Evolutionary conservation across 2,113 vertebrate species (phyloP).

Genomic region (Psettodes erumei): DNA sequence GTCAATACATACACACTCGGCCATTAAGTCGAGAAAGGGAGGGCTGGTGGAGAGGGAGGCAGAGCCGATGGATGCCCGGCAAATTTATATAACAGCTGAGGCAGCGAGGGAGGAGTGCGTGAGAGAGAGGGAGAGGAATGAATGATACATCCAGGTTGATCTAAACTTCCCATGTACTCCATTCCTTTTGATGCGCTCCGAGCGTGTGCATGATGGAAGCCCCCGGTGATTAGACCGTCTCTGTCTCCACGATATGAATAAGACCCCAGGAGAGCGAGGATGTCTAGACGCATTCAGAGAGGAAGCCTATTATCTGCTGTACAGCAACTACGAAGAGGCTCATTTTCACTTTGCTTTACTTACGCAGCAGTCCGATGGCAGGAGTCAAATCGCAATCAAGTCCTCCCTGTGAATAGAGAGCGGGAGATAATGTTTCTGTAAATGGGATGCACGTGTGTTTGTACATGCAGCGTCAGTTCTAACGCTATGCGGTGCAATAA

Average conservation of each 20-base stretch:
- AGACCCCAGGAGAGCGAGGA: constrained; percentile 56
- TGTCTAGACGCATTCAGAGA: constrained; percentile 70
- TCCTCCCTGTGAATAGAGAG: constrained; percentile 30
- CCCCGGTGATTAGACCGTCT: constrained; percentile 60
- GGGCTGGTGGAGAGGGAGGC: constrained; percentile 29
- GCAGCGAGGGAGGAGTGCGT: constrained; percentile 30
- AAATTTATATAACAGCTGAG: constrained; percentile 63
- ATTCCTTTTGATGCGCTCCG: constrained; percentile 64
- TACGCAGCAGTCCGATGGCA: constrained; percentile 43
- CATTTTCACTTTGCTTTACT: constrained; percentile 47
- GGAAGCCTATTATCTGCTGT: constrained; percentile 53
- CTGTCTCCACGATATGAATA: constrained; percentile 51
- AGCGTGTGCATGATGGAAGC: constrained; percentile 62
- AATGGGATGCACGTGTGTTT: too few species aligned
- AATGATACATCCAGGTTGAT: constrained; percentile 71
- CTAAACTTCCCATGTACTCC: constrained; percentile 64
- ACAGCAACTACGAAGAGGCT: constrained; percentile 51
- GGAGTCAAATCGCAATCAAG: constrained; percentile 51
- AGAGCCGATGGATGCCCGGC: constrained; percentile 37
- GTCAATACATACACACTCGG: constrained; percentile 71
- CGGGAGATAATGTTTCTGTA: constrained; percentile 19
- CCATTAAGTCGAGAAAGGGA: constrained; percentile 58
- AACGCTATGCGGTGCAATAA: neutral
- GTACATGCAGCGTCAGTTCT: neutral
- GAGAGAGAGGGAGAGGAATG: constrained; percentile 40